Percentiles rank a stretch among this genome's conserved stretches.
Conservation (phyloP, 2,888 invertebrate genomes). For the Sympetrum striolatum region DNA sequence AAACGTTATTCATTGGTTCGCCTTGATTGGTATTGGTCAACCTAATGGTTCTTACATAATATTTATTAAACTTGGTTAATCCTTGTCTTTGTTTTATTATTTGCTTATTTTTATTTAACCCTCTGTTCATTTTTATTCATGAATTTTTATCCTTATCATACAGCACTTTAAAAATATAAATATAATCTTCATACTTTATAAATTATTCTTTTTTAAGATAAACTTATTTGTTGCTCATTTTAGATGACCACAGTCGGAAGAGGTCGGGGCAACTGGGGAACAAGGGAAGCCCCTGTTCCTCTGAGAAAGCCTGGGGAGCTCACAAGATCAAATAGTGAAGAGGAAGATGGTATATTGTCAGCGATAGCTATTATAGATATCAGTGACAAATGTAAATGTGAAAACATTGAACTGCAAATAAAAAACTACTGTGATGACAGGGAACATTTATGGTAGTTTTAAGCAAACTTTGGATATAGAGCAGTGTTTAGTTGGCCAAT, state of each 20-base stretch:
- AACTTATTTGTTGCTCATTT: not conserved
- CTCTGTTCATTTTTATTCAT: too few species aligned
- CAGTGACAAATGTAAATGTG: not conserved
- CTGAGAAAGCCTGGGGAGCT: not conserved
- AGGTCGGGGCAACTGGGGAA: slow-evolving; percentile 18
- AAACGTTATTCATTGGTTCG: too few species aligned
- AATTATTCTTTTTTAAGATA: not conserved
- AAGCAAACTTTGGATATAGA: not conserved
- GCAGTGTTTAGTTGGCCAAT: not conserved
- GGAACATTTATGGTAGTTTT: slow-evolving; percentile 1
- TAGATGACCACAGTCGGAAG: slow-evolving; percentile 29
- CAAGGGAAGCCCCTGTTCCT: not conserved
- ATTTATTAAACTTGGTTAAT: too few species aligned
- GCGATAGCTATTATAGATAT: not conserved
- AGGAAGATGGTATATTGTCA: not conserved
- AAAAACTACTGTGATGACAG: slow-evolving; percentile 1
- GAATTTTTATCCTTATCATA: too few species aligned
- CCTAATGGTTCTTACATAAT: too few species aligned
- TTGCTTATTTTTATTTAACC: too few species aligned
- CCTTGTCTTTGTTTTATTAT: too few species aligned
- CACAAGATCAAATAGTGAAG: not conserved
- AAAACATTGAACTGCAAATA: not conserved
- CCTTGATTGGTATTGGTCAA: too few species aligned
- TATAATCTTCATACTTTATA: too few species aligned
- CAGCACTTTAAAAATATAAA: too few species aligned